These are phyloP conservation scores for Crotalus tigris DNA, from an alignment of 2,113 vertebrate species.

Conservation along the genomic window DNA sequence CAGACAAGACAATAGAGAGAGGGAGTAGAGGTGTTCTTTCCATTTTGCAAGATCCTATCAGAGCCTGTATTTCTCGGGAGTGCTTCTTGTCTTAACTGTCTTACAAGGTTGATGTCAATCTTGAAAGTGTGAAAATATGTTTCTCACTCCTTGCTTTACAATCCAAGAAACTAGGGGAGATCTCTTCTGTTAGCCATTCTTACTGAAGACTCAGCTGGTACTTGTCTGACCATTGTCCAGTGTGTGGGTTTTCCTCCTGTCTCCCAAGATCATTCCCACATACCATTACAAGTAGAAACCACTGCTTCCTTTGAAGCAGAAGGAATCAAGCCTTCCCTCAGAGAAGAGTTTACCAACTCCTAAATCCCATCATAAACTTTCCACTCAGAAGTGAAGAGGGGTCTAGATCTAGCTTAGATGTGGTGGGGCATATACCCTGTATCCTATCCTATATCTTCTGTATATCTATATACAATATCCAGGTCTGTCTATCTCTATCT, in stretches of 20 bases:
- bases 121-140: not conserved
- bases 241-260: not conserved
- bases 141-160: not conserved
- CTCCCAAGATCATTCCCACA: not conserved
- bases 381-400: not conserved
- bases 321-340: not conserved
- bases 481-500: too few species aligned
- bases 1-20: not conserved
- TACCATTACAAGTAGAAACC: not conserved
- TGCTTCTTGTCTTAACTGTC: not conserved
- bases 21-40: not conserved
- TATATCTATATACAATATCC: not conserved
- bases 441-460: not conserved
- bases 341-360: not conserved
- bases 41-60: not conserved
- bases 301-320: not conserved
- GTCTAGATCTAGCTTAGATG: not conserved
- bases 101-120: not conserved
- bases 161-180: not conserved
- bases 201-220: not conserved
- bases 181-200: not conserved
- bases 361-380: not conserved
- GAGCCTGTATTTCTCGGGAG: not conserved
- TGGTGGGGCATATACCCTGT: not conserved
- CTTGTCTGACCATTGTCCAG: not conserved